A percentile compares a stretch with the other conserved stretches of the same genome.
phyloP scores from a whole-genome alignment of 2,113 vertebrate genomes.

The Rhinogobius similis region DNA sequence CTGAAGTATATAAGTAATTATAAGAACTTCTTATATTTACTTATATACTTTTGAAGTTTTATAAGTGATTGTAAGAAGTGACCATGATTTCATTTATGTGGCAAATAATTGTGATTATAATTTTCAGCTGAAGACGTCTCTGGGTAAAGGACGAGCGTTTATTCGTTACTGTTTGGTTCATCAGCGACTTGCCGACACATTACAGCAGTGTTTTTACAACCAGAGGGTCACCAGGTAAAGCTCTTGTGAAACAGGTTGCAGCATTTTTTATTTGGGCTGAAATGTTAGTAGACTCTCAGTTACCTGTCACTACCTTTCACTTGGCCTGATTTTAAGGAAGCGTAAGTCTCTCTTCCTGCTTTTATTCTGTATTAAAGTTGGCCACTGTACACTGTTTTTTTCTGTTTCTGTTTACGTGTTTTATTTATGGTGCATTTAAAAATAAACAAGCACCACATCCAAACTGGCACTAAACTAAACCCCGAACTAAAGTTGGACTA shows the following conservation, averaged over 20 bases:
- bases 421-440: no score
- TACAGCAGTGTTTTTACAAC: constrained; percentile 97
- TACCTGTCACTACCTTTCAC: not conserved
- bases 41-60: no score
- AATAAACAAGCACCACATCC: not conserved
- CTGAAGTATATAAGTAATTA: no score
- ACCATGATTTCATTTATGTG: no score
- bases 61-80: no score
- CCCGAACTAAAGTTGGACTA: no score
- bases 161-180: constrained; percentile 94
- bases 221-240: constrained; percentile 88
- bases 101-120: no score
- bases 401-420: constrained; percentile 17
- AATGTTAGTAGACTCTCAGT: not conserved
- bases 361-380: constrained; percentile 37
- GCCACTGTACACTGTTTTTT: constrained; percentile 15
- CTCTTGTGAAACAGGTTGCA: not conserved
- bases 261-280: not conserved
- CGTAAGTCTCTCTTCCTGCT: constrained; percentile 41
- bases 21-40: no score
- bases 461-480: no score
- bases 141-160: constrained; percentile 94
- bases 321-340: constrained; percentile 18
- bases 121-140: constrained; percentile 88
- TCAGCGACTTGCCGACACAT: constrained; percentile 92